Base-by-base conservation (phyloP, 2,888 invertebrate genomes). In the Pachycephus smyrnensis region DNA sequence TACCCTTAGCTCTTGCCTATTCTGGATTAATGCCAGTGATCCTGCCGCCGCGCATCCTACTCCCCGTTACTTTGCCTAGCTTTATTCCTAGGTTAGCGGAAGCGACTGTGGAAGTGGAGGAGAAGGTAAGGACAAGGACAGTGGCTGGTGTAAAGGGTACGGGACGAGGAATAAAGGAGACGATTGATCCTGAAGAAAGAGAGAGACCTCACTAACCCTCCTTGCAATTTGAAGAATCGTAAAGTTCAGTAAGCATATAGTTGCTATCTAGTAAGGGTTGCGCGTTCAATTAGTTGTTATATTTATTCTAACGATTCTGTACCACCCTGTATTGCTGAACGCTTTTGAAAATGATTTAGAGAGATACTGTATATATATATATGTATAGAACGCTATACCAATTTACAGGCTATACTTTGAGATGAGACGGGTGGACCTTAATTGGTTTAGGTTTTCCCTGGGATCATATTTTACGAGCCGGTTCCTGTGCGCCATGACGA, bases 1-100 rank as follows among this genome's bases (percentile, higher is more conserved):
- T 73, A 77, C 77, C 81, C 79, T 77, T 68, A 69, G 82, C 84
- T 82, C 85, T 86, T 88, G 85, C 86, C 88, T 88, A 88, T 89
- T 87, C 87, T 89, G 88, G 88, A 89, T 90, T 89, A 88, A 89
- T 87, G 88, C 89, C 89, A 88, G 86, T 84, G 85, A 76, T 55
- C 55, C 37, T 74, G 11, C 74, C 1, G 3, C 30, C 71, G 12
- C 71, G 31, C 23, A 9, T 71, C 30, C 71, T 55, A 55, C 55
- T 55, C 9, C 55, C 23, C 55, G 9, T 55, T 55, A 55, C 23
- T 55, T 55, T 55, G 9, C 23, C 55, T 55, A 55, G 55, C 55
- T 55, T 55, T 55, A 23, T 55, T 55, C 55, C 23, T 23, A 9
- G 55, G 55, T 55, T 9, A 55, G 23, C 15, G 23, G 23, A 55